Evolutionary conservation across 2,113 vertebrate genomes (phyloP).

Genomic region (Pedionomus torquatus): DNA sequence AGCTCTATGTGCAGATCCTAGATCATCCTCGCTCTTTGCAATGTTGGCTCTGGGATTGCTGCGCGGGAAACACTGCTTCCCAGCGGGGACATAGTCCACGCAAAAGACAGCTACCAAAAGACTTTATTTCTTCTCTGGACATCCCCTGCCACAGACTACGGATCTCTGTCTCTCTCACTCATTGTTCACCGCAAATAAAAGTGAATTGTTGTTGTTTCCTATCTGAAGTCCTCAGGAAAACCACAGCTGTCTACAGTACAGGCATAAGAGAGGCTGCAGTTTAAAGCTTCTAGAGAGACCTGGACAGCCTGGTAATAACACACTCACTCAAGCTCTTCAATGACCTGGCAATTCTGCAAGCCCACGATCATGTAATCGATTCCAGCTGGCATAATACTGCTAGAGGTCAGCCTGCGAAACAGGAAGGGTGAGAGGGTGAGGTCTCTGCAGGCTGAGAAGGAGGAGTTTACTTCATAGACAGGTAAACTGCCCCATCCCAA

Average conservation of each 20-base stretch:
- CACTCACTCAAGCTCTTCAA: slow-evolving; percentile 87
- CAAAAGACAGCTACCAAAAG: not conserved
- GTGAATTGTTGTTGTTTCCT: not conserved
- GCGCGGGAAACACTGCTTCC: not conserved
- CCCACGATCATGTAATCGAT: slow-evolving; percentile 58
- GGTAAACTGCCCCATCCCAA: not conserved
- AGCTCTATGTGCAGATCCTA: not conserved
- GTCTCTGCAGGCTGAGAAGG: not conserved
- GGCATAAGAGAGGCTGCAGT: not conserved
- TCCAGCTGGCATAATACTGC: slow-evolving; percentile 47
- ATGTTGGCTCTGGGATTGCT: not conserved
- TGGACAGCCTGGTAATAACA: not conserved
- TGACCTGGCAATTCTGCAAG: slow-evolving; percentile 75
- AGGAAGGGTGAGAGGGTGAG: not conserved
- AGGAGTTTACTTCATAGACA: not conserved
- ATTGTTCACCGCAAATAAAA: not conserved
- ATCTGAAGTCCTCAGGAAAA: not conserved
- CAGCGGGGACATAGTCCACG: not conserved
- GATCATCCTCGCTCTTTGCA: not conserved
- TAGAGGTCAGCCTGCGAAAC: slow-evolving; percentile 77
- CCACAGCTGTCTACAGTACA: not conserved
- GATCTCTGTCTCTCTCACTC: not conserved
- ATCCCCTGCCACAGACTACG: not conserved
- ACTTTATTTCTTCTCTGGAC: not conserved
- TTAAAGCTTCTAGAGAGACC: not conserved